Evolutionary conservation across 2,113 vertebrate species (phyloP), one percentile per base, ranked within the genome.

Genomic region (Vireo altiloquus): DNA sequence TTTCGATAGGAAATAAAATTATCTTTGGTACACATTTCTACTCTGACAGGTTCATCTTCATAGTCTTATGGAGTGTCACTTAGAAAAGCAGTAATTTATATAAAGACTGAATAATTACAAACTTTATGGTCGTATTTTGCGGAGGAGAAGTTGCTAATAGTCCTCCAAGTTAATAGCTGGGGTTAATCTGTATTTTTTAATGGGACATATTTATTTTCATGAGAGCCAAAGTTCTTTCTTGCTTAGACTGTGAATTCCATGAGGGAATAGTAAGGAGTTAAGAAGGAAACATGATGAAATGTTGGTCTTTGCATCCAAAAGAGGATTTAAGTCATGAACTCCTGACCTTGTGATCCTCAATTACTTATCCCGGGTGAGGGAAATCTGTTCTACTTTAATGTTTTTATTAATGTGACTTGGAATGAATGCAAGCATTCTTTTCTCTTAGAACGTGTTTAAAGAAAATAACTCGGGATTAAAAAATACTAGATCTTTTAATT

Each of bases 251-350:
- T 95, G 90, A 96, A 96, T 95, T 93, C 93, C 87, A 13, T 94
- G n/a, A 92, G 84, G 84, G 87, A 94, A 93, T 91, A 93, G 79
- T 88, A 95, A 95, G 90, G 79, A 97, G 50, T 96, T 95, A 95
- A 95, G 94, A 95, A 88, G 87, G 78, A 95, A 96, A 86, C 76
- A 91, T 86, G 84, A 97, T 87, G 89, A 95, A 97, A 94, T 92
- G 35, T 83, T 95, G 79, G 78, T 82, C 90, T 96, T 91, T 90
- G 75, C 90, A 93, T 96, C 82, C 90, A 88, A 86, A 96, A 88
- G 85, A 93, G 92, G 94, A 95, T 94, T 96, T 92, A 89, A 96
- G 94, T 86, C 92, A 81, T 81, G 90, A 96, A 94, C 93, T 96
- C 90, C 71, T 95, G 93, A 95, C 95, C 94, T 92, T 81, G 59